Evolutionary conservation across 1,140 invertebrate genomes (phyloP).

Genomic region (Drosophila bocqueti): DNA sequence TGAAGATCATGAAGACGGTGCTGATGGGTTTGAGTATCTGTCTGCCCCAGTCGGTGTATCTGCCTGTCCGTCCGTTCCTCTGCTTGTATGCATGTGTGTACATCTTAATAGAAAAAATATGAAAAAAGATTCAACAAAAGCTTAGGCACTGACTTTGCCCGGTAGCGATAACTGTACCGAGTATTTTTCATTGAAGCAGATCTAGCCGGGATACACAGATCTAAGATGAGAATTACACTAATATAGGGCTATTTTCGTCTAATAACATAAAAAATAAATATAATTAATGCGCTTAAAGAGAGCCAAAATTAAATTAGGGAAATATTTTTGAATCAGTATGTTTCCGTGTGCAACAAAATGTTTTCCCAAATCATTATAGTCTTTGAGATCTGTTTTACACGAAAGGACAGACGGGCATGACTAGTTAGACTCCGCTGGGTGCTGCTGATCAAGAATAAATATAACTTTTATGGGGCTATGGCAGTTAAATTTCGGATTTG

Average conservation of each 20-base stretch:
- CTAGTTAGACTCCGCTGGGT: no score
- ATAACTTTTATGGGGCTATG: no score
- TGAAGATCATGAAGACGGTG: constrained; percentile 21
- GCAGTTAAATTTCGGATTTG: no score
- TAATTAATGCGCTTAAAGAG: background rate
- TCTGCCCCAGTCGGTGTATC: constrained; percentile 13
- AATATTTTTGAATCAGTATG: no score
- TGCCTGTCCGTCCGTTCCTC: constrained; percentile 5
- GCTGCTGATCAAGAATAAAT: no score
- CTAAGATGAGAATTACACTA: no score
- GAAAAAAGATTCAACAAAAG: constrained; percentile 69
- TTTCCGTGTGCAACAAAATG: no score
- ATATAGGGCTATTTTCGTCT: no score
- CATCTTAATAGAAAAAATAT: constrained; percentile 76
- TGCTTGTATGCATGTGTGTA: constrained; percentile 16
- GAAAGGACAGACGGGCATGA: no score
- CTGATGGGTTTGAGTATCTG: constrained; percentile 32
- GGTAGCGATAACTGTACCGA: constrained; percentile 66
- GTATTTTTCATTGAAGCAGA: background rate
- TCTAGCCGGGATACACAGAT: no score
- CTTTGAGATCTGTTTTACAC: no score
- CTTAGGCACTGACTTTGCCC: constrained; percentile 58
- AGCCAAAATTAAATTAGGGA: background rate
- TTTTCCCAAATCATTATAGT: no score
- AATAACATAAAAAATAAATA: background rate